Evolutionary conservation across 2,797 vertebrate species (phyloP).

Genomic region (Sebastes flavidus): DNA sequence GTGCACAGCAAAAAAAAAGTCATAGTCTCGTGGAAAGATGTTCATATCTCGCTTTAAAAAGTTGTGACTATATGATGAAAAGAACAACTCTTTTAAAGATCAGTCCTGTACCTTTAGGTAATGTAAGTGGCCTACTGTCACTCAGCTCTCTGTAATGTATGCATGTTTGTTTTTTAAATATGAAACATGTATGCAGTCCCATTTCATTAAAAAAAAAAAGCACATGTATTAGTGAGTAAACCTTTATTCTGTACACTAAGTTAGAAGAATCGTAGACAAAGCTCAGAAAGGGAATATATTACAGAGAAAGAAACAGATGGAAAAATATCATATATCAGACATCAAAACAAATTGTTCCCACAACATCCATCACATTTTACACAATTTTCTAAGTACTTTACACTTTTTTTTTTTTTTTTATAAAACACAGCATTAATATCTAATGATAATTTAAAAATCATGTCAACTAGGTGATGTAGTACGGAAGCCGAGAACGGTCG

Average conservation of each 20-base stretch:
- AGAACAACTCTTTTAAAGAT: background rate
- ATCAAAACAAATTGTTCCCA: conserved; percentile 27
- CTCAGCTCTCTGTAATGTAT: background rate
- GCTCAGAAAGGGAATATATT: conserved; percentile 50
- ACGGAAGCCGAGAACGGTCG: background rate
- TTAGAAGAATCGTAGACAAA: conserved; percentile 60
- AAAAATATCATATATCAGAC: conserved; percentile 17
- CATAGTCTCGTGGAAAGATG: background rate
- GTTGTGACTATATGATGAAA: background rate
- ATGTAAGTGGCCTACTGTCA: too few relatives aligned
- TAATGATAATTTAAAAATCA: conserved; percentile 5
- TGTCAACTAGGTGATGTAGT: background rate
- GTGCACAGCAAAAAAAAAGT: background rate
- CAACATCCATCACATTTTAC: conserved; percentile 23
- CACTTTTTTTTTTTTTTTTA: background rate
- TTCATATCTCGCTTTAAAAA: background rate
- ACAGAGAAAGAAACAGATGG: conserved; percentile 46
- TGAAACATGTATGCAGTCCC: background rate
- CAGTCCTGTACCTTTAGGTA: background rate
- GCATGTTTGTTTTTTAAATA: background rate
- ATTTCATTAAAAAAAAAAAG: background rate
- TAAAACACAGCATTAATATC: conserved; percentile 1
- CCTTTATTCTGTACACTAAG: conserved; percentile 80
- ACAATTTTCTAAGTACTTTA: conserved; percentile 6
- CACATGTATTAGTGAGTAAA: conserved; percentile 59